These are phyloP conservation scores for Lasioglossum leucozonium DNA, from an alignment of 2,888 invertebrate genomes.

Conservation along the genomic window DNA sequence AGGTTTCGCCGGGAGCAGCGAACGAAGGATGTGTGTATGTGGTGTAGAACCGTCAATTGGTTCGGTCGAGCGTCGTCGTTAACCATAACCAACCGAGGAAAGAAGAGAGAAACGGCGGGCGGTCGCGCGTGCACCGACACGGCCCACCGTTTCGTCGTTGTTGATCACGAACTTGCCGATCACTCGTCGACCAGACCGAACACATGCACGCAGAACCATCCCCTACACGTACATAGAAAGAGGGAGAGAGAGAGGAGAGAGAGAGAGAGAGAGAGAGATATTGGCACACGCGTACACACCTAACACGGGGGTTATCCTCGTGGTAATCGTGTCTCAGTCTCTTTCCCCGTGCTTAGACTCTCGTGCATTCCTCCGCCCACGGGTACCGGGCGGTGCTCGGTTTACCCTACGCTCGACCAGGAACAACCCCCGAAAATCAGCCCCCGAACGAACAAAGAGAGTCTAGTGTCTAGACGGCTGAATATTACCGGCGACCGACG, in stretches of 20 bases:
- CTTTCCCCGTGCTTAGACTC: slow-evolving; percentile 18
- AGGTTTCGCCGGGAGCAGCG: slow-evolving; percentile 22
- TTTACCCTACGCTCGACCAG: slow-evolving; percentile 61
- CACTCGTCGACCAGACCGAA: slow-evolving; percentile 46
- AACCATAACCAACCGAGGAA: slow-evolving; percentile 39
- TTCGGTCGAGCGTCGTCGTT: slow-evolving; percentile 47
- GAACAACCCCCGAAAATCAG: slow-evolving; percentile 68
- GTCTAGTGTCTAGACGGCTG: slow-evolving; percentile 71
- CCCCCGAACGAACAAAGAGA: slow-evolving; percentile 67
- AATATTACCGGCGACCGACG: slow-evolving; percentile 64
- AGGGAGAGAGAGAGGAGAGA: no score
- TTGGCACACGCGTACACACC: background rate
- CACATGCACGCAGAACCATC: slow-evolving; percentile 28
- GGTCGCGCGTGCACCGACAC: slow-evolving; percentile 70
- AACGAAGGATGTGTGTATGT: slow-evolving; percentile 34
- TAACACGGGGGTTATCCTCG: slow-evolving; percentile 30
- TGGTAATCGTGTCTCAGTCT: slow-evolving; percentile 33
- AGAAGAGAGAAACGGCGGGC: slow-evolving; percentile 58
- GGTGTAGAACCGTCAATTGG: slow-evolving; percentile 47
- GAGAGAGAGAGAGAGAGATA: background rate
- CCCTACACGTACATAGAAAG: background rate
- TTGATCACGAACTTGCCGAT: slow-evolving; percentile 58
- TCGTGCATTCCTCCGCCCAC: slow-evolving; percentile 49
- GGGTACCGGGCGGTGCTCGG: slow-evolving; percentile 20
- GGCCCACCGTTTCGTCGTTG: slow-evolving; percentile 61